Percentiles rank a stretch among this genome's conserved stretches.
These are phyloP conservation scores for Pelobates fuscus DNA, from an alignment of 2,113 vertebrate genomes.

Conservation along the genomic window DNA sequence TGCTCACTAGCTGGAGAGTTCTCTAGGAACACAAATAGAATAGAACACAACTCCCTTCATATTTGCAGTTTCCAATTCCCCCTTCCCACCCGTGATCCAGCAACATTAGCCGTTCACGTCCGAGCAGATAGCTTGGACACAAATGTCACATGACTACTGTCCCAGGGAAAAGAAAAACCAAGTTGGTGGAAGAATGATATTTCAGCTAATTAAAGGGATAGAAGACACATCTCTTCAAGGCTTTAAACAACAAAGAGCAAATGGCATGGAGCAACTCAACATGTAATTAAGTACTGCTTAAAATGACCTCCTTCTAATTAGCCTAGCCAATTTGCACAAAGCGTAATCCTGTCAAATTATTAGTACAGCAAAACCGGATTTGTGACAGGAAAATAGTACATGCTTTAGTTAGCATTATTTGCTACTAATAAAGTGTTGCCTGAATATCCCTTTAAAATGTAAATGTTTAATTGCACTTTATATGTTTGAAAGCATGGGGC, in stretches of 20 bases:
- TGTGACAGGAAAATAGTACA: neutral
- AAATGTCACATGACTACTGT: neutral
- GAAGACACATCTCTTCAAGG: slow-evolving; percentile 66
- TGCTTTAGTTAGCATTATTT: too few species aligned
- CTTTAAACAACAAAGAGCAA: slow-evolving; percentile 64
- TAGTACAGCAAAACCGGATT: slow-evolving; percentile 46
- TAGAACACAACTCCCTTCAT: slow-evolving; percentile 32
- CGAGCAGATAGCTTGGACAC: slow-evolving; percentile 1
- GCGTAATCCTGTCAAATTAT: slow-evolving; percentile 71
- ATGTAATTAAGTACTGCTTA: slow-evolving; percentile 73
- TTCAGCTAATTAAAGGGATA: slow-evolving; percentile 61
- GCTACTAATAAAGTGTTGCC: too few species aligned
- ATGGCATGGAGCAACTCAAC: slow-evolving; percentile 68
- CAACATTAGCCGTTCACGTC: neutral
- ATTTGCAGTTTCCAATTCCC: slow-evolving; percentile 52
- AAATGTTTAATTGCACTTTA: too few species aligned
- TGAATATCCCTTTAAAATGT: too few species aligned
- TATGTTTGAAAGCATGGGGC: too few species aligned
- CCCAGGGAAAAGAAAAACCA: neutral
- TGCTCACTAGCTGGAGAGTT: slow-evolving; percentile 53
- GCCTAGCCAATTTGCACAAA: slow-evolving; percentile 70
- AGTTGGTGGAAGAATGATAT: slow-evolving; percentile 8
- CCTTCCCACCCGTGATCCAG: slow-evolving; percentile 38
- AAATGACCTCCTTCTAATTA: slow-evolving; percentile 71
- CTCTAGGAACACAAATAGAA: slow-evolving; percentile 60